Percentiles rank a stretch among this genome's conserved stretches.
phyloP scores from a whole-genome alignment of 2,888 invertebrate genomes.

The Nesidiocoris tenuis region DNA sequence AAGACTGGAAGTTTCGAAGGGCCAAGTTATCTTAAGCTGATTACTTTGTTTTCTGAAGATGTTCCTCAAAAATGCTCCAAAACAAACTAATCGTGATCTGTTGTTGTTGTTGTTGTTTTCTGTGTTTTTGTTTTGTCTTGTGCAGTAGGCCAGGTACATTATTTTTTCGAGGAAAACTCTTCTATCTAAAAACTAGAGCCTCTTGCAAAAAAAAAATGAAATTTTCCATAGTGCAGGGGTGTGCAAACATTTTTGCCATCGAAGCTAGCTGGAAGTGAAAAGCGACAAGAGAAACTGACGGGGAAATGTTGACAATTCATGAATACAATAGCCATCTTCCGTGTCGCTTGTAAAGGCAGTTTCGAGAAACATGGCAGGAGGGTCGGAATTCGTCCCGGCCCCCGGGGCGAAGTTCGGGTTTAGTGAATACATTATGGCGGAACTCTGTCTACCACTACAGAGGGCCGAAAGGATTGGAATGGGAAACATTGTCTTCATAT shows the following conservation, averaged over 20 bases:
- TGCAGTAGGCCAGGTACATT: too few species aligned
- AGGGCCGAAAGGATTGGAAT: background rate
- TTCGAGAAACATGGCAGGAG: background rate
- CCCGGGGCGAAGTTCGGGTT: background rate
- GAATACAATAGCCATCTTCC: background rate
- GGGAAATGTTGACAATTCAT: background rate
- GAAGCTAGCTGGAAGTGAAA: background rate
- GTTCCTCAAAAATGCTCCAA: too few species aligned
- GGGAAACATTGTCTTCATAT: background rate
- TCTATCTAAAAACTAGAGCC: too few species aligned
- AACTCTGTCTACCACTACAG: background rate
- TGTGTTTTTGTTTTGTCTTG: too few species aligned
- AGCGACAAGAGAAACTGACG: background rate
- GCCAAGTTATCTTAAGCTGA: too few species aligned
- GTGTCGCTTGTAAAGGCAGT: background rate
- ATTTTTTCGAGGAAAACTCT: too few species aligned
- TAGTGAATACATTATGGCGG: background rate
- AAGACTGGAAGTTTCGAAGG: too few species aligned
- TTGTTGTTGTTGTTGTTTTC: too few species aligned
- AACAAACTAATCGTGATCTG: too few species aligned
- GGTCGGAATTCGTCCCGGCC: background rate
- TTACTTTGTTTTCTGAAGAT: too few species aligned
- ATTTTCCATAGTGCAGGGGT: too few species aligned
- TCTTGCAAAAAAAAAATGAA: too few species aligned
- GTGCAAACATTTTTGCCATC: background rate